These are phyloP conservation scores for Micrasema minimum DNA, from an alignment of 1,140 invertebrate species.

Conservation along the genomic window DNA sequence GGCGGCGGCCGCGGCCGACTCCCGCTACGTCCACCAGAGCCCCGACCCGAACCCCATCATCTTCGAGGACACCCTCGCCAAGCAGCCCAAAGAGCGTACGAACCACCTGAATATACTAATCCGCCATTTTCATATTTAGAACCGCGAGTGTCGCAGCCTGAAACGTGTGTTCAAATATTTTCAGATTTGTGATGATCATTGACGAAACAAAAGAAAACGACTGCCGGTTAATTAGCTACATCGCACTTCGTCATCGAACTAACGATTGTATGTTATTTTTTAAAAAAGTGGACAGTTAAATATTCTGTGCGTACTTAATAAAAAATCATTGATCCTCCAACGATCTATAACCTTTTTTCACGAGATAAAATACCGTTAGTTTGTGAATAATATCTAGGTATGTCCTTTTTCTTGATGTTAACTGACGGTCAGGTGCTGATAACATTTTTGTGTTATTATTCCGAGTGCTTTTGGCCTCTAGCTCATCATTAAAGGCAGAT, in stretches of 20 bases:
- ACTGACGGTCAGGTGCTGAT: too few species aligned
- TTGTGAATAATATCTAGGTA: too few species aligned
- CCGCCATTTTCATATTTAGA: neutral
- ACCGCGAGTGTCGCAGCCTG: neutral
- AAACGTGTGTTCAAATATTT: neutral
- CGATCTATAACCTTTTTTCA: too few species aligned
- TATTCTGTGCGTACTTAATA: too few species aligned
- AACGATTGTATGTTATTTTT: neutral
- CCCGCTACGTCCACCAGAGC: too few species aligned
- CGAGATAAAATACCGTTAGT: too few species aligned
- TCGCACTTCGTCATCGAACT: neutral
- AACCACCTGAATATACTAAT: too few species aligned
- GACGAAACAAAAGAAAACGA: neutral
- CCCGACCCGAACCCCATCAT: slow-evolving; percentile 14
- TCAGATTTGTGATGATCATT: neutral
- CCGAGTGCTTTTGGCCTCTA: too few species aligned
- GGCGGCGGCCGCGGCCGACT: neutral
- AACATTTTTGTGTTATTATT: too few species aligned
- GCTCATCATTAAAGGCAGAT: too few species aligned
- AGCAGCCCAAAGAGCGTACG: slow-evolving; percentile 35
- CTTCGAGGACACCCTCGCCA: slow-evolving; percentile 15
- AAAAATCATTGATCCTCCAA: too few species aligned
- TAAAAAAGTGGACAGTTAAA: neutral
- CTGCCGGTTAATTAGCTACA: neutral
- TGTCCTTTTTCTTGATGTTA: too few species aligned